These are phyloP conservation scores for Leuciscus idus DNA, from an alignment of 2,113 vertebrate species.

Conservation along the genomic window DNA sequence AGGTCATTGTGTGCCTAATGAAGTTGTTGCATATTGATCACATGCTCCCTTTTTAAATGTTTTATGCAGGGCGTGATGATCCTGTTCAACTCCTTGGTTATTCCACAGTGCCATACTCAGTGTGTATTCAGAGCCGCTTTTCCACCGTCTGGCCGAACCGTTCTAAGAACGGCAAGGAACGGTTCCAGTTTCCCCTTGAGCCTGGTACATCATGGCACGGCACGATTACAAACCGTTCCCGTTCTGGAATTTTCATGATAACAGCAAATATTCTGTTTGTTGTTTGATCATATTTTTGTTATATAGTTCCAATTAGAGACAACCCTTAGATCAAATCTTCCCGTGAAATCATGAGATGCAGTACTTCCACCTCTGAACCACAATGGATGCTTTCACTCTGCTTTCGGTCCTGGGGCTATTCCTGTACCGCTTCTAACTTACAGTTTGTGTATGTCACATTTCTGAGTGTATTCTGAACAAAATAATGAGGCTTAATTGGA, in stretches of 20 bases:
- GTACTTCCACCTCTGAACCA: slow-evolving; percentile 15
- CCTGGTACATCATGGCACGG: too few relatives aligned
- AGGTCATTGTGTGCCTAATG: slow-evolving; percentile 6
- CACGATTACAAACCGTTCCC: too few relatives aligned
- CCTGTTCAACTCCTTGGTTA: background rate
- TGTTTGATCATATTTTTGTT: background rate
- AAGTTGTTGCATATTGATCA: slow-evolving; percentile 34
- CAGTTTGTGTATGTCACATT: slow-evolving; percentile 22
- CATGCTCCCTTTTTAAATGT: slow-evolving; percentile 17
- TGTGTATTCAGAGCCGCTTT: slow-evolving; percentile 1
- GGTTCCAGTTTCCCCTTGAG: too few relatives aligned
- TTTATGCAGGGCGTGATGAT: background rate
- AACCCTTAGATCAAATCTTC: background rate
- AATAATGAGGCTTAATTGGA: slow-evolving; percentile 53
- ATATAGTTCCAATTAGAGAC: background rate
- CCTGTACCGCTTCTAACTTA: background rate
- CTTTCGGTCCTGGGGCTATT: slow-evolving; percentile 23
- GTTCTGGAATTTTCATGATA: background rate
- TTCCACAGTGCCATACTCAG: background rate
- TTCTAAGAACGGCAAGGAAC: too few relatives aligned
- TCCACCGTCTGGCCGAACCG: too few relatives aligned
- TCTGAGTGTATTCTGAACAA: slow-evolving; percentile 32
- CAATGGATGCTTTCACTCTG: slow-evolving; percentile 47
- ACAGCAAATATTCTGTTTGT: background rate
- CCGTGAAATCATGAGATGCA: background rate